phyloP scores from a whole-genome alignment of 2,113 vertebrate species.

The Pimephales promelas region DNA sequence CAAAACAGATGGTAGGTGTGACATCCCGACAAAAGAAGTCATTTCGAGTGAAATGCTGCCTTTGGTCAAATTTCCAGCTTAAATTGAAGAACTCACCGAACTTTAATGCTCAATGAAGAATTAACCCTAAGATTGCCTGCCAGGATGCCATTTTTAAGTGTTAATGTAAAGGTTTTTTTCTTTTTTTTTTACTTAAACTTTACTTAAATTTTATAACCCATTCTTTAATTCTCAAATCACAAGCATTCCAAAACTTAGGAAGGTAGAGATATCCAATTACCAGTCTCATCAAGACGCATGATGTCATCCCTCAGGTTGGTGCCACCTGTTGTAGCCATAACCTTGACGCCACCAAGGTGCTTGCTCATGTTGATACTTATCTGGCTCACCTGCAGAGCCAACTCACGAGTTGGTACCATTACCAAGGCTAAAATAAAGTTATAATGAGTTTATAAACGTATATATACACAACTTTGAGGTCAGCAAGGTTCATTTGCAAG shows the following conservation, averaged over 20 bases:
- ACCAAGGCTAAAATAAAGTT: constrained; percentile 69
- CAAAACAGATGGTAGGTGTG: neutral
- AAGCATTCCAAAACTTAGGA: neutral
- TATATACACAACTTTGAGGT: neutral
- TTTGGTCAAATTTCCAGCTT: neutral
- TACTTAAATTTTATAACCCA: neutral
- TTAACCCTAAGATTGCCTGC: neutral
- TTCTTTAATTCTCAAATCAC: no score
- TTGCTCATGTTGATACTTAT: constrained; percentile 81
- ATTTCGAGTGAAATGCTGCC: neutral
- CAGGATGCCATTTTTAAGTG: neutral
- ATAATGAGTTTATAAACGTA: neutral
- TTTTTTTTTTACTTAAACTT: neutral
- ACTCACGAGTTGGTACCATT: constrained; percentile 79
- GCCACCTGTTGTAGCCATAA: constrained; percentile 82
- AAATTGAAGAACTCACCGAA: neutral
- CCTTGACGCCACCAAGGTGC: constrained; percentile 79
- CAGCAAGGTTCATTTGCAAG: neutral
- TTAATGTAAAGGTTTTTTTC: neutral
- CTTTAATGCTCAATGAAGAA: neutral
- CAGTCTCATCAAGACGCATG: constrained; percentile 79
- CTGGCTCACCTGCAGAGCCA: constrained; percentile 81
- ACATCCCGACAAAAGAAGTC: neutral
- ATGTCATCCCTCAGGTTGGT: constrained; percentile 81
- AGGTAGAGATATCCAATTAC: constrained; percentile 55